These are phyloP conservation scores for Drosophila neoperkinsi DNA, from an alignment of 2,888 invertebrate genomes.

Conservation along the genomic window DNA sequence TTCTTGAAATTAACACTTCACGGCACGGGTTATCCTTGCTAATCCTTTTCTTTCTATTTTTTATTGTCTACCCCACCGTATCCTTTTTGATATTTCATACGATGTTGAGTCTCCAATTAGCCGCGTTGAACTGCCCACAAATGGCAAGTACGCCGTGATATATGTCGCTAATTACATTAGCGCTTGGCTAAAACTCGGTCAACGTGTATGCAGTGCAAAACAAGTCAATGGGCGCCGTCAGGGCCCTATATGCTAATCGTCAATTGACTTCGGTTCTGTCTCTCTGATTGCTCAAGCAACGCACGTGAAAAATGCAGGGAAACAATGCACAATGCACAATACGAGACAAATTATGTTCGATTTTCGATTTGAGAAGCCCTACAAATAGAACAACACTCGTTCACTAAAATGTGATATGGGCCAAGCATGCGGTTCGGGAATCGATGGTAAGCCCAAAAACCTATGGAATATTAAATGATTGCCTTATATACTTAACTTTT, in stretches of 20 bases:
- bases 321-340: slow-evolving; percentile 44
- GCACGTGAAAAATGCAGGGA: slow-evolving; percentile 59
- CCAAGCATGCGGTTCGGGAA: neutral
- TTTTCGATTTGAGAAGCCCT: slow-evolving; percentile 70
- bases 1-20: slow-evolving; percentile 30
- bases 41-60: slow-evolving; percentile 52
- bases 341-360: slow-evolving; percentile 64
- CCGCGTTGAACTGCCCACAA: slow-evolving; percentile 81
- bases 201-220: slow-evolving; percentile 60
- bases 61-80: slow-evolving; percentile 26
- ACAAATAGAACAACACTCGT: slow-evolving; percentile 38
- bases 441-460: slow-evolving; percentile 3
- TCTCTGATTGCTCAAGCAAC: slow-evolving; percentile 34
- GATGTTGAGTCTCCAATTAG: slow-evolving; percentile 81
- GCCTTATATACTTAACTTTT: neutral
- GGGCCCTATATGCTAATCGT: slow-evolving; percentile 56
- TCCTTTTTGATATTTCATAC: slow-evolving; percentile 36
- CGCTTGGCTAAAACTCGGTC: slow-evolving; percentile 71
- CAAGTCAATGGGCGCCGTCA: slow-evolving; percentile 69
- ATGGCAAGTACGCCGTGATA: slow-evolving; percentile 65
- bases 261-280: slow-evolving; percentile 62
- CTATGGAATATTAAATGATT: neutral
- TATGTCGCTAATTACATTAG: slow-evolving; percentile 85
- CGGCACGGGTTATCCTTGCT: slow-evolving; percentile 43
- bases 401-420: slow-evolving; percentile 36